phyloP scores from a whole-genome alignment of 2,888 invertebrate species.

The Dasysyrphus tricinctus region DNA sequence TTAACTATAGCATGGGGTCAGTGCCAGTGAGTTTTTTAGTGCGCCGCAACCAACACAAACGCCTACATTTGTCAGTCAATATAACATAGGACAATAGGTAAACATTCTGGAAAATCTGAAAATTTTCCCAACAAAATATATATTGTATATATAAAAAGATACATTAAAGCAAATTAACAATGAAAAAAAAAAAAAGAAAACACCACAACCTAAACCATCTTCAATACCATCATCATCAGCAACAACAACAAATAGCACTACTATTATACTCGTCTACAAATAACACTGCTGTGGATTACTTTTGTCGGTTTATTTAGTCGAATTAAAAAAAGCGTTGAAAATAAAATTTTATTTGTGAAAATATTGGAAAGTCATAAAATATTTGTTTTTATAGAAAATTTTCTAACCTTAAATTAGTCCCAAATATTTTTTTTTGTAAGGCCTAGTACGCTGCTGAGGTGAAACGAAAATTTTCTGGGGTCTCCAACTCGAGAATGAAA shows the following conservation, averaged over 20 bases:
- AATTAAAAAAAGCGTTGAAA: not conserved
- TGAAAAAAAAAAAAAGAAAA: slow-evolving; percentile 1
- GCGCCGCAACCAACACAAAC: slow-evolving; percentile 34
- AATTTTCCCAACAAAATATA: slow-evolving; percentile 47
- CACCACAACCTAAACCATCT: slow-evolving; percentile 25
- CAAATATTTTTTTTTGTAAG: too few relatives aligned
- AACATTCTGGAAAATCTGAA: slow-evolving; percentile 59
- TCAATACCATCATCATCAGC: not conserved
- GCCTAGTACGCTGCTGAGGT: too few relatives aligned
- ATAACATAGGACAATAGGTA: slow-evolving; percentile 40
- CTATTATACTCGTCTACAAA: not conserved
- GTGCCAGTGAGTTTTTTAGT: slow-evolving; percentile 30
- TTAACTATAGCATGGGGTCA: slow-evolving; percentile 27
- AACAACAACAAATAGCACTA: not conserved
- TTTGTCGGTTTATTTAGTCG: not conserved
- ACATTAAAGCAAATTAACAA: slow-evolving; percentile 69
- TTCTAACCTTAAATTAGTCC: too few relatives aligned
- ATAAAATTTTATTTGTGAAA: too few relatives aligned
- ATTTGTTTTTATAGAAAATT: too few relatives aligned
- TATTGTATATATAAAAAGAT: slow-evolving; percentile 51
- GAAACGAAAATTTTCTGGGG: too few relatives aligned
- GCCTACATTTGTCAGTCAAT: slow-evolving; percentile 36
- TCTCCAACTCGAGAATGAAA: too few relatives aligned
- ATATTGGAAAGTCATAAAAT: too few relatives aligned
- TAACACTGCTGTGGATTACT: not conserved